These are phyloP conservation scores for Carassius gibelio DNA, from an alignment of 2,113 vertebrate species.

Conservation along the genomic window DNA sequence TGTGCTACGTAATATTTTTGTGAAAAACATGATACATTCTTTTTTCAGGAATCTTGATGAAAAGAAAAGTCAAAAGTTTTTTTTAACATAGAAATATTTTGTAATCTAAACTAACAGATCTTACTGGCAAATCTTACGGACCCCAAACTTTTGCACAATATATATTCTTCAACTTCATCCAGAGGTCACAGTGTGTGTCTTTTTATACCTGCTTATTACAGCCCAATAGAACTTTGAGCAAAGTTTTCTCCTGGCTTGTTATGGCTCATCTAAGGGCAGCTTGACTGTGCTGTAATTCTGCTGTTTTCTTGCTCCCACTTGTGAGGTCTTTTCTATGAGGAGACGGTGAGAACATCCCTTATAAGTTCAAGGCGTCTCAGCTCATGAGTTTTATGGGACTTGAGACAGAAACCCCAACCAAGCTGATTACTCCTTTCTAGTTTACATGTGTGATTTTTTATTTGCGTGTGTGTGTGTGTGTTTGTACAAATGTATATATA, in stretches of 20 bases:
- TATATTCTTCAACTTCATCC: neutral
- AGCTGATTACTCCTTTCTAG: neutral
- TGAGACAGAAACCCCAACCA: neutral
- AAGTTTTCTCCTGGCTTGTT: neutral
- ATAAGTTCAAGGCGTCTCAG: neutral
- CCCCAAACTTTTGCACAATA: neutral
- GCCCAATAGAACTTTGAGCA: neutral
- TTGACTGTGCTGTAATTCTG: conserved; percentile 7
- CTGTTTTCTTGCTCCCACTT: neutral
- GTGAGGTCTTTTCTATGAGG: conserved; percentile 14
- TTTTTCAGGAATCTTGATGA: neutral
- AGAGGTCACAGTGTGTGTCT: neutral
- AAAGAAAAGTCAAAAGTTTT: too few species aligned
- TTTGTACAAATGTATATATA: conserved; percentile 66
- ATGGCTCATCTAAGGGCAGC: neutral
- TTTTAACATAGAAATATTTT: too few species aligned
- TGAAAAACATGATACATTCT: too few species aligned
- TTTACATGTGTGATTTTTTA: conserved; percentile 19
- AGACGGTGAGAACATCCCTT: neutral
- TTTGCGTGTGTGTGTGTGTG: conserved; percentile 15
- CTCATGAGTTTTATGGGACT: conserved; percentile 20
- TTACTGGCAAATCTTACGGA: neutral
- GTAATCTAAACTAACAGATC: too few species aligned
- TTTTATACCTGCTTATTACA: neutral
- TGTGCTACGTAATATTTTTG: neutral